Conservation (phyloP, 2,113 vertebrate species). For the Gobius niger region DNA sequence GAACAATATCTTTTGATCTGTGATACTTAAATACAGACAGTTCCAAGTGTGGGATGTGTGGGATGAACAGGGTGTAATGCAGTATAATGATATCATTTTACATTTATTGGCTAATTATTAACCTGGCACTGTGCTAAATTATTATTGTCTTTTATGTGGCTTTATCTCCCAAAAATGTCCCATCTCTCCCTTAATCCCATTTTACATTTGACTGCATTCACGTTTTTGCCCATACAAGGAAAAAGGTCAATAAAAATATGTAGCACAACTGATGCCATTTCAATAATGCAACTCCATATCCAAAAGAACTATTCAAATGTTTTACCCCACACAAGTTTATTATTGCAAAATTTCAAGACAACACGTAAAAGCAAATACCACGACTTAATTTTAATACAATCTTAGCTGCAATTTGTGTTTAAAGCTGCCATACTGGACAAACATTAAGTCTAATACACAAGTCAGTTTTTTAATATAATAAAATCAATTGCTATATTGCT, state of each 20-base stretch:
- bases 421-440: neutral
- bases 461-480: neutral
- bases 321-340: neutral
- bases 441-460: neutral
- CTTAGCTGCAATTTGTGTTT: neutral
- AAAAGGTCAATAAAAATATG: neutral
- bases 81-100: neutral
- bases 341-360: neutral
- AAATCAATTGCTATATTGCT: neutral
- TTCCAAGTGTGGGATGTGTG: neutral
- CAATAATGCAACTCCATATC: neutral
- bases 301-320: neutral
- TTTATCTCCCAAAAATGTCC: too few species aligned
- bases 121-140: neutral
- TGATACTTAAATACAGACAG: neutral
- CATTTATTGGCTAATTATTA: neutral
- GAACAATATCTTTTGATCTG: conserved; percentile 3
- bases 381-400: neutral
- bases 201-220: too few species aligned
- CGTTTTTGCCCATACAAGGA: too few species aligned
- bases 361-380: neutral
- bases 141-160: neutral
- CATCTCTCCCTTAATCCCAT: too few species aligned
- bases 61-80: too few species aligned
- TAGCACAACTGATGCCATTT: neutral